Evolutionary conservation across 2,888 invertebrate genomes (phyloP).

Genomic region (Agrochola lota): DNA sequence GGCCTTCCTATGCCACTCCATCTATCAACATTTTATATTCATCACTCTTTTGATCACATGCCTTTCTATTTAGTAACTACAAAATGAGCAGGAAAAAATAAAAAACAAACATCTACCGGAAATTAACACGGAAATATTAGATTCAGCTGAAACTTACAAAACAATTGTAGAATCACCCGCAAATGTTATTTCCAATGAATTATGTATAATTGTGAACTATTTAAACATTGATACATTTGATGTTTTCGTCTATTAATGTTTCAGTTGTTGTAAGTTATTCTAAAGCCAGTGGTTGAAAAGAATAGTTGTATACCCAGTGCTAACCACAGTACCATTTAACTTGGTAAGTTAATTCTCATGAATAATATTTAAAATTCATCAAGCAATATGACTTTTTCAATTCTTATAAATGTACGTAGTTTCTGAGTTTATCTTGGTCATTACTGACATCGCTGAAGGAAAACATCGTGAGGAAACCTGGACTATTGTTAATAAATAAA

Average conservation of each 20-base stretch:
- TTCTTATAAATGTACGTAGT: no score
- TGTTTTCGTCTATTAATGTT: neutral
- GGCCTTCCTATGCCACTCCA: no score
- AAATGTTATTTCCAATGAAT: constrained; percentile 3
- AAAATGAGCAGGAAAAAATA: no score
- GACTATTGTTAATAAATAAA: neutral
- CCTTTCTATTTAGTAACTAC: no score
- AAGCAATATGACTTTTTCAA: neutral
- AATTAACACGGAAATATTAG: neutral
- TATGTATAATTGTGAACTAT: neutral
- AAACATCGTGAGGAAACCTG: neutral
- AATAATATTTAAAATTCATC: no score
- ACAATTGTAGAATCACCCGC: neutral
- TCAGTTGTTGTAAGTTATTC: neutral
- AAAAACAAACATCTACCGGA: neutral
- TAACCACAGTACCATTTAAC: neutral
- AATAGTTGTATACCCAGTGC: neutral
- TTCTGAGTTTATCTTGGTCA: neutral
- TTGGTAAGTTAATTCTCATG: neutral
- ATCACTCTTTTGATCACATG: no score
- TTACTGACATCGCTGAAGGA: no score
- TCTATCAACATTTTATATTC: no score
- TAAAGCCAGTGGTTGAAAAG: neutral
- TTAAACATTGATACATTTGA: constrained; percentile 10
- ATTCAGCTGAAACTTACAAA: neutral